These are phyloP conservation scores for Tenthredo scrophulariae DNA, from an alignment of 2,888 invertebrate genomes.

Conservation along the genomic window DNA sequence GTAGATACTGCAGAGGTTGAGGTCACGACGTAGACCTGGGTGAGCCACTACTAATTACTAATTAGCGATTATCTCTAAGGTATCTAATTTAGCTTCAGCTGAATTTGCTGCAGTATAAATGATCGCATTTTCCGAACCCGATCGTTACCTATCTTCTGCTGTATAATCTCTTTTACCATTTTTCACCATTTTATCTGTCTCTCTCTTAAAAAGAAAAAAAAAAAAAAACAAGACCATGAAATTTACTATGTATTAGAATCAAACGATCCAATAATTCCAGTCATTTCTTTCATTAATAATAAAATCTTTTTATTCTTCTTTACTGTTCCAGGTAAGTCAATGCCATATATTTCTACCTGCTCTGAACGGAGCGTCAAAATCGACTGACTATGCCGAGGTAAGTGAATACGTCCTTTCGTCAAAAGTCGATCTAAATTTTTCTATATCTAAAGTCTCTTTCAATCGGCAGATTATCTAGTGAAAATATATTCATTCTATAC, in stretches of 20 bases:
- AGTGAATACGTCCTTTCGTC: background rate
- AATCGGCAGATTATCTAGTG: background rate
- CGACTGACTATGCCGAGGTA: background rate
- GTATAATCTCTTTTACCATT: slow-evolving; percentile 35
- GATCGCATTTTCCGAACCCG: slow-evolving; percentile 22
- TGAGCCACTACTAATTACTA: slow-evolving; percentile 60
- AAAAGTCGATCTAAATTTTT: background rate
- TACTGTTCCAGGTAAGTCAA: slow-evolving; percentile 60
- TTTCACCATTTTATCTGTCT: background rate
- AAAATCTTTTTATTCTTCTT: slow-evolving; percentile 10
- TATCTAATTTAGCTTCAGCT: slow-evolving; percentile 44
- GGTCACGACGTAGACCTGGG: slow-evolving; percentile 56
- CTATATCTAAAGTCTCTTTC: background rate
- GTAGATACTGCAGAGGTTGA: slow-evolving; percentile 21
- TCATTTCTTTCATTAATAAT: slow-evolving; percentile 6
- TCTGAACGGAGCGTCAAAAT: background rate
- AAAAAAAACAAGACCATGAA: background rate
- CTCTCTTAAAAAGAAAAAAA: background rate
- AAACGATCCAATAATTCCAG: background rate
- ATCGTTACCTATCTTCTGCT: slow-evolving; percentile 6
- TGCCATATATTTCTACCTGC: slow-evolving; percentile 22
- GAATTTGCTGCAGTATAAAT: slow-evolving; percentile 13
- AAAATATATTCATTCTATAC: background rate
- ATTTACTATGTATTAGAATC: background rate
- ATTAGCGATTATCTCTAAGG: slow-evolving; percentile 61